A percentile compares a stretch with the other conserved stretches of the same genome.
Evolutionary conservation across 2,113 vertebrate genomes (phyloP).

Genomic region (Paedocypris sp.): DNA sequence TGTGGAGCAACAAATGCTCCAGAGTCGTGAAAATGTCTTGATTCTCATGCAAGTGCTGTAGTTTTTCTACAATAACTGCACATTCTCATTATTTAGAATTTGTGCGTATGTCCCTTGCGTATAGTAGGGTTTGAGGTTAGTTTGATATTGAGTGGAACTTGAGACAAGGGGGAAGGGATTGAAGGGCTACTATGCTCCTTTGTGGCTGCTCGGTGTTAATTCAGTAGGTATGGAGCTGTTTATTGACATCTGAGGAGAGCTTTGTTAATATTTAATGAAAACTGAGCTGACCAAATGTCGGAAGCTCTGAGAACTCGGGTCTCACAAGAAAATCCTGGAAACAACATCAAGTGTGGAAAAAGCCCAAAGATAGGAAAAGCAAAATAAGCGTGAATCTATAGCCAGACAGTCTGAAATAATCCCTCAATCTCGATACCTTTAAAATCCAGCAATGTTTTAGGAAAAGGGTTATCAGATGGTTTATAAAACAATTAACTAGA

Average conservation of each 20-base stretch:
- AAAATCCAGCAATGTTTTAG: too few relatives aligned
- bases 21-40: too few relatives aligned
- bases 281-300: not conserved
- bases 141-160: not conserved
- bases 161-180: not conserved
- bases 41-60: too few relatives aligned
- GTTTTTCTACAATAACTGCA: too few relatives aligned
- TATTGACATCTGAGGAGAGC: conserved; percentile 3
- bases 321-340: not conserved
- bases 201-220: conserved; percentile 7
- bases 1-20: too few relatives aligned
- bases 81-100: too few relatives aligned
- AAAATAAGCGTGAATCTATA: too few relatives aligned
- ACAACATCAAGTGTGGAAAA: not conserved
- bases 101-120: too few relatives aligned
- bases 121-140: not conserved
- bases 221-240: not conserved
- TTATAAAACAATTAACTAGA: not conserved
- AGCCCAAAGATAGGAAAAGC: too few relatives aligned
- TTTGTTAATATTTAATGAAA: conserved; percentile 13
- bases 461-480: too few relatives aligned
- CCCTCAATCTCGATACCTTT: too few relatives aligned
- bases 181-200: not conserved
- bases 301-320: not conserved
- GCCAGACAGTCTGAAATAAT: too few relatives aligned